These are phyloP conservation scores for Torymus aiolomorphi DNA, from an alignment of 2,888 invertebrate species.

Conservation along the genomic window DNA sequence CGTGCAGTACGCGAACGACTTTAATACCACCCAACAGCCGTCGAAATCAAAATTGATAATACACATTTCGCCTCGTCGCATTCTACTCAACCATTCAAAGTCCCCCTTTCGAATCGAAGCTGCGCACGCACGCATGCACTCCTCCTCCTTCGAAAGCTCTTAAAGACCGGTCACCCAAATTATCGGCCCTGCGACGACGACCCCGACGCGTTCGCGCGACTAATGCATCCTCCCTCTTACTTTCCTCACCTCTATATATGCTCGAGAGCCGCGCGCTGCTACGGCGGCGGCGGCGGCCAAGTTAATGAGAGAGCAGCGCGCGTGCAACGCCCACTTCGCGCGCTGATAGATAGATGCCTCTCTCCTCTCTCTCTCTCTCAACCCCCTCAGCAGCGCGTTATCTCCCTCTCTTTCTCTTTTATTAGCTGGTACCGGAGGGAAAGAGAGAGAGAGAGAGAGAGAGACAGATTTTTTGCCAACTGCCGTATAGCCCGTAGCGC, in stretches of 20 bases:
- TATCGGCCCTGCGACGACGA: too few species aligned
- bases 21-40: too few species aligned
- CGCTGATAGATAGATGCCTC: constrained; percentile 76
- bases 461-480: too few species aligned
- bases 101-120: too few species aligned
- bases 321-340: constrained; percentile 76
- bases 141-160: constrained; percentile 2
- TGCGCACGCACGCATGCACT: neutral
- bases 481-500: neutral
- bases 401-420: constrained; percentile 38
- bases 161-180: too few species aligned
- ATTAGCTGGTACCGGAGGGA: constrained; percentile 8
- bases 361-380: constrained; percentile 30
- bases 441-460: too few species aligned
- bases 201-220: too few species aligned
- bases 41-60: too few species aligned
- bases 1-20: too few species aligned
- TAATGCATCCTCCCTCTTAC: constrained; percentile 8
- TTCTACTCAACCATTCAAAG: too few species aligned
- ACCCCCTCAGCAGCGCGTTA: neutral
- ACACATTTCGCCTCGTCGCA: neutral
- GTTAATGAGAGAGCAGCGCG: constrained; percentile 75
- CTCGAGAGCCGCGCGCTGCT: constrained; percentile 72
- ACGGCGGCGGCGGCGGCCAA: constrained; percentile 78
- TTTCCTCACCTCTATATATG: constrained; percentile 29